Base-by-base conservation (phyloP, 2,888 invertebrate species). In the Conus canariensis region DNA sequence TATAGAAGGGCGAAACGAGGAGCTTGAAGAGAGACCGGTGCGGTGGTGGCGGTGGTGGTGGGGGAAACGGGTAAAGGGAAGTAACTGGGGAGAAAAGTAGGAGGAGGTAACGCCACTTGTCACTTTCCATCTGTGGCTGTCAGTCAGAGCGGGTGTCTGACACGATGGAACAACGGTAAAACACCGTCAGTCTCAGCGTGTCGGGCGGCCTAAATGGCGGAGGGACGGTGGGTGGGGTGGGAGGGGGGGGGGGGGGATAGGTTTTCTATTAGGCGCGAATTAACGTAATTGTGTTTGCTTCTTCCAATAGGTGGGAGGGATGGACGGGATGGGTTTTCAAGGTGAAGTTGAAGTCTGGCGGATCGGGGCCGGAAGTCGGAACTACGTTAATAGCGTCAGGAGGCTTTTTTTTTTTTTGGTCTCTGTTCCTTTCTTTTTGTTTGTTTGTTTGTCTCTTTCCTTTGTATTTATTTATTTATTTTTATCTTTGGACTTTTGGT, bases 81-180 rank as follows among this genome's bases (percentile, higher is more conserved):
- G 70, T 74, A 22, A 64, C 10, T 64, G 60, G 60, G 16, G 16
- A 64, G 60, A 16, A 16, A 64, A 16, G 60, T 14, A 64, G 16
- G 60, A 16, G 70, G 70, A 74, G 22, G 70, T 74, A 74, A 74
- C 70, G 70, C 70, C 70, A 74, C 70, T 74, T 74, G 70, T 74
- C 70, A 74, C 19, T 22, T 74, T 22, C 70, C 70, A 74, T n/a
- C 70, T 74, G 70, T 74, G 8, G 70, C 70, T n/a, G 70, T 74
- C 70, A 74, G 22, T 74, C 70, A 19, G 70, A n/a, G 70, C 70
- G 16, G 70, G 70, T 74, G 70, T 74, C 70, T 74, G 70, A 74
- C 70, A 74, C 70, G 22, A 3, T 74, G 22, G n/a, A 74, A 74
- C 70, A 74, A 74, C 19, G 70, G 70, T 74, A 74, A 74, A 74